A percentile compares a stretch with the other conserved stretches of the same genome.
These are phyloP conservation scores for Plagodis pulveraria DNA, from an alignment of 2,888 invertebrate species.

Conservation along the genomic window DNA sequence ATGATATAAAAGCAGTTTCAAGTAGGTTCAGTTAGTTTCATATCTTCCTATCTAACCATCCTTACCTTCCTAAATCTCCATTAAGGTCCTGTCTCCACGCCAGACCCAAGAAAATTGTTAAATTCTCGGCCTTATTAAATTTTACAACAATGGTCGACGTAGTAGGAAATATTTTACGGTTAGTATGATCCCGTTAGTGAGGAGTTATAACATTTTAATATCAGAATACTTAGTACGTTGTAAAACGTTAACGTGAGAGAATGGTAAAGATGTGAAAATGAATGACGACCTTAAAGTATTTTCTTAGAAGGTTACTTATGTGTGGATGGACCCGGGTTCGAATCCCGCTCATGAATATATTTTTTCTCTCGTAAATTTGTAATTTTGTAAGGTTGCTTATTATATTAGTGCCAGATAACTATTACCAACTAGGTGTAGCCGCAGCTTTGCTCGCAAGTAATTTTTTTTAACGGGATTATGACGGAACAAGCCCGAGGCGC, in stretches of 20 bases:
- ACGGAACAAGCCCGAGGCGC: no score
- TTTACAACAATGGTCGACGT: constrained; percentile 27
- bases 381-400: no score
- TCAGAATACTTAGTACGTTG: constrained; percentile 21
- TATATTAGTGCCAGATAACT: no score
- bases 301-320: no score
- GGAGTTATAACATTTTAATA: constrained; percentile 28
- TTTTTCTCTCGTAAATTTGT: no score
- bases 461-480: no score
- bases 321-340: no score
- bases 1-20: constrained; percentile 8
- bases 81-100: constrained; percentile 23
- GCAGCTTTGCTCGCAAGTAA: no score
- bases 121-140: constrained; percentile 31
- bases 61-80: constrained; percentile 28
- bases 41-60: constrained; percentile 13
- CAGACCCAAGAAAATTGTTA: constrained; percentile 27
- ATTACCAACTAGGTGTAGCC: no score
- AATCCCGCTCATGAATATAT: no score
- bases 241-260: constrained; percentile 13
- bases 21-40: constrained; percentile 14
- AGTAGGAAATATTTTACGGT: constrained; percentile 30
- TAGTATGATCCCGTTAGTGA: constrained; percentile 25
- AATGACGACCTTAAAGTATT: no score
- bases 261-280: constrained; percentile 1